phyloP scores from a whole-genome alignment of 2,888 invertebrate species.

The Habroteleia sp. region DNA sequence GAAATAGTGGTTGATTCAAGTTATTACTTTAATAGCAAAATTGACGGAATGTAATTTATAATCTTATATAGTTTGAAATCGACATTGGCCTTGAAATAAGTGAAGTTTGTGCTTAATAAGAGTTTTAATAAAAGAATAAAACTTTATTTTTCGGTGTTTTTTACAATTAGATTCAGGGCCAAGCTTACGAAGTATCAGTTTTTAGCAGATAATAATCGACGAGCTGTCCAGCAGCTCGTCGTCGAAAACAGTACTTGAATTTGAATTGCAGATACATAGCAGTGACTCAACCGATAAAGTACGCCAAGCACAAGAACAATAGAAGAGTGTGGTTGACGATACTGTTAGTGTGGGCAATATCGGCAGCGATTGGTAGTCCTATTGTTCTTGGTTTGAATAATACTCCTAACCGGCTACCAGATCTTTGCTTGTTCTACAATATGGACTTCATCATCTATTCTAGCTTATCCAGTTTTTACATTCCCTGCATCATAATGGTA shows the following conservation, averaged over 20 bases:
- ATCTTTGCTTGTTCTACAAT: slow-evolving; percentile 97
- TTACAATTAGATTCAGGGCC: slow-evolving; percentile 10
- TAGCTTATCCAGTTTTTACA: slow-evolving; percentile 98
- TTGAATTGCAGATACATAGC: slow-evolving; percentile 94
- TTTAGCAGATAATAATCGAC: slow-evolving; percentile 58
- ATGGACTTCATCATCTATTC: slow-evolving; percentile 99
- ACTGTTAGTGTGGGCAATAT: slow-evolving; percentile 96
- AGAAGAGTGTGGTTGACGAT: slow-evolving; percentile 97
- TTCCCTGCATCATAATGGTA: slow-evolving; percentile 99
- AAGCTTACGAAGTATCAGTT: slow-evolving; percentile 33
- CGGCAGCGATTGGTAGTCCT: slow-evolving; percentile 96
- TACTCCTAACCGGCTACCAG: slow-evolving; percentile 90
- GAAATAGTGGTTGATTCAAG: too few species aligned
- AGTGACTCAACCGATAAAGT: slow-evolving; percentile 99
- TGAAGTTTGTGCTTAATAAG: too few species aligned
- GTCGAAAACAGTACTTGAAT: slow-evolving; percentile 65
- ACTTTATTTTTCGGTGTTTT: too few species aligned
- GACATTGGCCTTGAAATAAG: too few species aligned
- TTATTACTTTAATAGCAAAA: too few species aligned
- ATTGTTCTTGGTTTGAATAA: slow-evolving; percentile 98
- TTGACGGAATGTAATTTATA: too few species aligned
- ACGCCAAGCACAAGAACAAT: slow-evolving; percentile 99
- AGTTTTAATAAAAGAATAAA: too few species aligned
- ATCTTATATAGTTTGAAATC: too few species aligned
- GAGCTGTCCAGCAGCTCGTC: slow-evolving; percentile 49